Conservation (phyloP, 2,113 vertebrate genomes). For the Ramphastos sulfuratus region DNA sequence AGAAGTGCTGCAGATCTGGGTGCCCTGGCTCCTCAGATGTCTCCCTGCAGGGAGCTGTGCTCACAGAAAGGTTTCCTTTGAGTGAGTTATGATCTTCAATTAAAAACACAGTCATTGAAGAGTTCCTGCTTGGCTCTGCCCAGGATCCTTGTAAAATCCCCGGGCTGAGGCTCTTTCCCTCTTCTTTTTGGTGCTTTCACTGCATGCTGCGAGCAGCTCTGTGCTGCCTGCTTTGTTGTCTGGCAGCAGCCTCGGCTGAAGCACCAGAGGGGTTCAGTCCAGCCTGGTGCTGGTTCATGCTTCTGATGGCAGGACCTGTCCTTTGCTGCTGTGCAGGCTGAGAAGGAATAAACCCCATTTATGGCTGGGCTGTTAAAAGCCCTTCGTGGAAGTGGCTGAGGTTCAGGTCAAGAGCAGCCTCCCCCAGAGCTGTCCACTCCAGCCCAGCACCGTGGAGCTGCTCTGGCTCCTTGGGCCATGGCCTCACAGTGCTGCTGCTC, state of each 20-base stretch:
- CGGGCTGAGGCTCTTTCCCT: neutral
- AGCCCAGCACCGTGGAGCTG: neutral
- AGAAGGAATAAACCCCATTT: slow-evolving; percentile 68
- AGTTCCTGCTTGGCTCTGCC: slow-evolving; percentile 17
- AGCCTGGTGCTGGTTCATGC: slow-evolving; percentile 48
- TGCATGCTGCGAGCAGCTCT: neutral
- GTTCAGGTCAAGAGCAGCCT: slow-evolving; percentile 72
- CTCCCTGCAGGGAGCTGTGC: neutral
- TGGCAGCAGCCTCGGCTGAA: neutral
- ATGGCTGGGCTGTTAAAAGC: slow-evolving; percentile 71
- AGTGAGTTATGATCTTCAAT: slow-evolving; percentile 25
- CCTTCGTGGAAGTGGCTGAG: slow-evolving; percentile 76
- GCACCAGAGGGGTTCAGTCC: slow-evolving; percentile 60
- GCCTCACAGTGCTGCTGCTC: slow-evolving; percentile 68
- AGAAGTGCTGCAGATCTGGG: neutral
- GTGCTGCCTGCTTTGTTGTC: slow-evolving; percentile 12
- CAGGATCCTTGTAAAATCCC: neutral
- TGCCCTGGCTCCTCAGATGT: neutral
- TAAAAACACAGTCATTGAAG: neutral
- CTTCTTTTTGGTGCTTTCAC: neutral
- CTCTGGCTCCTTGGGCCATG: slow-evolving; percentile 42
- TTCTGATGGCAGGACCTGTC: slow-evolving; percentile 40
- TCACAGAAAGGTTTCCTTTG: neutral
- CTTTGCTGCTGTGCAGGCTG: slow-evolving; percentile 66
- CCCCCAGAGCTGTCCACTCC: slow-evolving; percentile 63